Conservation (phyloP, 64 coral and sea anemone genomes). For the Pachyseris speciosa region DNA sequence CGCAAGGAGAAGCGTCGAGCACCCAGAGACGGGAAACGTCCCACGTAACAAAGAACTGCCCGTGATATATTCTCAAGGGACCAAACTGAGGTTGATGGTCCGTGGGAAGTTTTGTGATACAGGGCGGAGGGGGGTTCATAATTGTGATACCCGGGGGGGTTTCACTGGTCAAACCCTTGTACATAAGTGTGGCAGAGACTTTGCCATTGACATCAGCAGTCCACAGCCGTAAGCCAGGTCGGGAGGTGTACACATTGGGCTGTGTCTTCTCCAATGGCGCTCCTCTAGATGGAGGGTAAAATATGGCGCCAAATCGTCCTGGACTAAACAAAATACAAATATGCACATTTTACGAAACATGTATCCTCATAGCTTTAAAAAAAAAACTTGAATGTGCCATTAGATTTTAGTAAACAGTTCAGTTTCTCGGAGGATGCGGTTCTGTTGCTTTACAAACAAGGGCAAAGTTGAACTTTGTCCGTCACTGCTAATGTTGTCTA, state of each 20-base stretch:
- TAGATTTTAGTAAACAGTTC: no score
- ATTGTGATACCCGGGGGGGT: constrained; percentile 74
- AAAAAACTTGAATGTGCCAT: no score
- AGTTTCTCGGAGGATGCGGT: no score
- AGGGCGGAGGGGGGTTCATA: background rate
- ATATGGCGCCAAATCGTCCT: constrained; percentile 77
- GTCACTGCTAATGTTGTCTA: no score
- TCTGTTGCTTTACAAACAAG: no score
- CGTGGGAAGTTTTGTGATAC: background rate
- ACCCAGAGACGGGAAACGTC: constrained; percentile 80
- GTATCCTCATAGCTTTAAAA: no score
- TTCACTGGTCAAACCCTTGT: constrained; percentile 82
- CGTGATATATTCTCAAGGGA: constrained; percentile 65
- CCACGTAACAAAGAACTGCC: constrained; percentile 92
- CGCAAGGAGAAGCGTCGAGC: constrained; percentile 78
- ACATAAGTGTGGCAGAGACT: constrained; percentile 88
- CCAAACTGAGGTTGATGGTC: constrained; percentile 69
- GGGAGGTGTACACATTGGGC: constrained; percentile 61
- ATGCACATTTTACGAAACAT: background rate
- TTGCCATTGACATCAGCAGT: constrained; percentile 72
- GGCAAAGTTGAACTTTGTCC: no score
- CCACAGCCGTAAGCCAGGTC: constrained; percentile 92
- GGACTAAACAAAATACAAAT: constrained; percentile 43
- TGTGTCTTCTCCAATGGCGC: constrained; percentile 6
- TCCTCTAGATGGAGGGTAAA: constrained; percentile 84